phyloP scores from a whole-genome alignment of 1,140 invertebrate species.

The Eciton burchellii region DNA sequence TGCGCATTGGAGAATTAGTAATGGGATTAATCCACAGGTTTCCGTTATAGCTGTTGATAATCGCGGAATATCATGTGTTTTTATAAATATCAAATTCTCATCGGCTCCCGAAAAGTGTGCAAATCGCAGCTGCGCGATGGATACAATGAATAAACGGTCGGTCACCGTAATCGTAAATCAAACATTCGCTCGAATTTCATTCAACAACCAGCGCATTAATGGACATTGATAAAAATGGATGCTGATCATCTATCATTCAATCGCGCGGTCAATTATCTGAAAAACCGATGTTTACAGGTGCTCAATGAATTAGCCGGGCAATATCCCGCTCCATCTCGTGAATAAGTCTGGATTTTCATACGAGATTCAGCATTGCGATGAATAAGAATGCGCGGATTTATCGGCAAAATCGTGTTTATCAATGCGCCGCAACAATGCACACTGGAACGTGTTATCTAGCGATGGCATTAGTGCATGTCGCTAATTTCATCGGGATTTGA shows the following conservation, averaged over 20 bases:
- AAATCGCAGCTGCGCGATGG: neutral
- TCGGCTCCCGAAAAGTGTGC: neutral
- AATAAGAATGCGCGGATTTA: neutral
- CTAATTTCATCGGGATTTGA: slow-evolving; percentile 27
- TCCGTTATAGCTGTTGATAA: neutral
- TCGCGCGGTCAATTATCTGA: slow-evolving; percentile 3
- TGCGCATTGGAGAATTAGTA: neutral
- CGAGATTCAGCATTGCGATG: neutral
- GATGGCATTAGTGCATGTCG: slow-evolving; percentile 1
- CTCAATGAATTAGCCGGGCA: neutral
- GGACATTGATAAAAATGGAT: neutral
- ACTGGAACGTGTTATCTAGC: slow-evolving; percentile 1
- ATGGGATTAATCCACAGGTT: neutral
- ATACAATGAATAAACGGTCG: neutral
- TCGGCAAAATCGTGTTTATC: neutral
- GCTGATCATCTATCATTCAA: neutral
- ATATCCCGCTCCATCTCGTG: slow-evolving; percentile 13
- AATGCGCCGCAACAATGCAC: neutral
- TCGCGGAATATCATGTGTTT: neutral
- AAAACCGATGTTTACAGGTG: neutral
- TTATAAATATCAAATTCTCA: neutral
- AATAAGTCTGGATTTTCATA: slow-evolving; percentile 21
- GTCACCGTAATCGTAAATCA: slow-evolving; percentile 7
- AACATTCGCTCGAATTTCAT: neutral
- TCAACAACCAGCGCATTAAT: neutral